Evolutionary conservation across 35 echinoderm and acorn worm species (phyloP), one percentile per base, ranked within the genome.

Genomic region (Heliocidaris erythrogramma): DNA sequence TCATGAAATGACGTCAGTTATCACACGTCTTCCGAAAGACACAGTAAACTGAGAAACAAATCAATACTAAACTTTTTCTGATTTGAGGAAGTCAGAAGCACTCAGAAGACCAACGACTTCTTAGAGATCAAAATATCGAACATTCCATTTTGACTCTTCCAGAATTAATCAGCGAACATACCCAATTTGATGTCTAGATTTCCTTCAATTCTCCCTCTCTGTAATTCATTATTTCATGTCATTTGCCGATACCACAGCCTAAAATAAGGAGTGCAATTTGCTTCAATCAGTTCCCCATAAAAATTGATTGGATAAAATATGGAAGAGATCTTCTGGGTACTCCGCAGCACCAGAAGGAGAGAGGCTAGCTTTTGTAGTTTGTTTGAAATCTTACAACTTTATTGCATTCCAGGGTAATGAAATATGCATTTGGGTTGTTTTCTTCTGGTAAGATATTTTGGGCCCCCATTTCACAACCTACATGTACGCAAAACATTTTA

Each of bases 251-350:
- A 78, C 65, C 65, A 78, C 65, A 27, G 27, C 65, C 65, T 8
- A 78, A 78, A 78, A 78, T 7, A 78, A 78, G 65, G 65, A 78
- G 21, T 18, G 65, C 65, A 78, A 78, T 78, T 78, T 78, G 27
- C 65, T 24, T 8, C 65, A 78, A 78, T 78, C 65, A 78, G 65
- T n/a, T n/a, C 65, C 27, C 65, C 65, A 78, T 78, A 18, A 78
- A 78, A 78, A 78, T 21, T 78, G 65, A 78, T 78, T 78, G 65
- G 65, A 78, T 78, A 78, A 78, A n/a, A n/a, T 78, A 78, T 78
- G 21, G 65, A 78, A 78, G 65, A 24, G 65, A 78, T 78, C 27
- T 78, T 78, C 65, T 78, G 18, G 18, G 65, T 78, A 24, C 65
- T 18, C 27, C 7, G 65, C 27, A 5, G 65, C 65, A 78, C 65